Evolutionary conservation across 2,888 invertebrate genomes (phyloP), one percentile per base, ranked within the genome.

Genomic region (Autographa gamma): DNA sequence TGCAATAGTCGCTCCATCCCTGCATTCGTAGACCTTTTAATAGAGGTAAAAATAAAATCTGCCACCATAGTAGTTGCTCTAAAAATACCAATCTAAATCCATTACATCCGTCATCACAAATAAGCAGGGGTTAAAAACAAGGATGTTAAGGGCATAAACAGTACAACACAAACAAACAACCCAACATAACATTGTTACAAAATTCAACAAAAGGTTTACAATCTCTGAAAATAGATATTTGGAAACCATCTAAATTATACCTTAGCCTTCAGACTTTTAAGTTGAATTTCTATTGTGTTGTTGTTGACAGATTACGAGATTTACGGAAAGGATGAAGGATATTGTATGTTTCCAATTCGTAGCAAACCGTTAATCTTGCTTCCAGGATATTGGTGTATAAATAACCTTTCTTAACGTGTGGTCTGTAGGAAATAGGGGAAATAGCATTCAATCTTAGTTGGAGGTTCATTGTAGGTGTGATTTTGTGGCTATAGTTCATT

Each of bases 341-440:
- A 67, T 62, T 60, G 66, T 72, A 74, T 48, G 59, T 60, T 66
- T 43, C 70, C 66, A 71, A 80, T 70, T 79, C 71, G 70, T 77
- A 65, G 72, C 72, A 63, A 69, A 69, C 66, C 63, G 75, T 82
- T 60, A 63, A 73, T 73, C 60, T 79, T 79, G 56, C 25, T 71
- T 74, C 62, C 52, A 68, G 63, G 69, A 61, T 69, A 64, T 74
- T 68, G 65, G 76, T 14, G 9, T 71, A 66, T 73, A 72, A 70
- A 75, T 72, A 75, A 31, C 3, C 11, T n/a, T 11, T 56, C 6
- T 41, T 32, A 0, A 19, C 19, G 69, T 65, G 75, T 74, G 65
- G 69, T 58, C 63, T 31, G 11, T 13, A 25, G 19, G 54, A 56
- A 56, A 56, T 19, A 25, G 54, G 19, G 54, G 54, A 56, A 56